Evolutionary conservation across 2,797 vertebrate genomes (phyloP).

Genomic region (Ctenochaetus hawaiiensis): DNA sequence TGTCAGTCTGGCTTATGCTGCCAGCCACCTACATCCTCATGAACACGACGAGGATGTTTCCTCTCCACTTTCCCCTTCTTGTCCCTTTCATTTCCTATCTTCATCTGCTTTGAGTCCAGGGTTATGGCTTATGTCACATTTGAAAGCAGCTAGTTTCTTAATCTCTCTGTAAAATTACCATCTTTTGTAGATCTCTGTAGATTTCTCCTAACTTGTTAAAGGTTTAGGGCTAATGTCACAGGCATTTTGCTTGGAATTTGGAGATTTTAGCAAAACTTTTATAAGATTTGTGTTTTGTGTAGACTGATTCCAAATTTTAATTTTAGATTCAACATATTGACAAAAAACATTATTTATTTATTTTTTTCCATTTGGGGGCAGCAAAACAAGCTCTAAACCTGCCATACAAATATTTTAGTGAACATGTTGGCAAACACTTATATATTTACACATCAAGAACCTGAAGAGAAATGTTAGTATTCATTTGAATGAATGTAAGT

Average conservation of each 20-base stretch:
- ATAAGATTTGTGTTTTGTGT: not conserved
- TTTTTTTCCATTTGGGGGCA: not conserved
- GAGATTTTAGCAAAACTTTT: not conserved
- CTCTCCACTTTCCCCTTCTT: not conserved
- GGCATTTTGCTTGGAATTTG: not conserved
- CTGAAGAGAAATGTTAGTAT: not conserved
- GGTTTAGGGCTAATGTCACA: not conserved
- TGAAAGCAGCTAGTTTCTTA: not conserved
- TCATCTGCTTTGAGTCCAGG: not conserved
- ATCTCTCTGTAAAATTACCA: not conserved
- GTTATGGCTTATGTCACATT: not conserved
- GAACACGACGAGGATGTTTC: slow-evolving; percentile 6
- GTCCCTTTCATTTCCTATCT: not conserved
- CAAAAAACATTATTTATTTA: not conserved
- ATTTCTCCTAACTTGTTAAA: not conserved
- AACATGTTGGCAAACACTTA: not conserved
- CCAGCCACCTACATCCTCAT: slow-evolving; percentile 44
- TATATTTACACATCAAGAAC: not conserved
- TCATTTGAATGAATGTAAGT: not conserved
- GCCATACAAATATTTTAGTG: not conserved
- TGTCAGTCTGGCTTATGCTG: slow-evolving; percentile 32
- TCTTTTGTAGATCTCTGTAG: too few relatives aligned
- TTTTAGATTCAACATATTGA: not conserved
- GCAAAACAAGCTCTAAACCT: not conserved
- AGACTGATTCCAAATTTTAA: not conserved